phyloP scores from a whole-genome alignment of 2,797 vertebrate genomes.

The Buphagus erythrorhynchus region DNA sequence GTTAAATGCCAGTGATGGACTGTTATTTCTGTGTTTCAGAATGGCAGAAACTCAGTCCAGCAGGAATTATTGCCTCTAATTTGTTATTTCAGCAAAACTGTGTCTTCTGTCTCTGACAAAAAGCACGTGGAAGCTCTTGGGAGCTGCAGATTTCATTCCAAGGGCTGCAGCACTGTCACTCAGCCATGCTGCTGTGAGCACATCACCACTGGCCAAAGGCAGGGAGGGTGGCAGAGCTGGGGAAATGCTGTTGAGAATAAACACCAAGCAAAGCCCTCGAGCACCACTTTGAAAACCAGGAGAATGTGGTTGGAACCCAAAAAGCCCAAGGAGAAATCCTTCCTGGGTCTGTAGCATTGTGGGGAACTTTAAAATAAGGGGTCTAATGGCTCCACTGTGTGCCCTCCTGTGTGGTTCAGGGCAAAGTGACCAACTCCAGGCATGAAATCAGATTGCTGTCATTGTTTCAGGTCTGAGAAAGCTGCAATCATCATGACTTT shows the following conservation, averaged over 20 bases:
- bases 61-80: background rate
- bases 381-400: background rate
- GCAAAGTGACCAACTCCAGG: background rate
- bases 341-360: background rate
- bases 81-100: background rate
- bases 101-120: background rate
- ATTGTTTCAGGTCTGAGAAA: background rate
- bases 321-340: background rate
- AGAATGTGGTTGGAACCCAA: background rate
- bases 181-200: background rate
- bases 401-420: background rate
- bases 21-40: background rate
- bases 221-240: background rate
- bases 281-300: background rate
- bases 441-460: background rate
- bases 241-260: background rate
- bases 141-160: background rate
- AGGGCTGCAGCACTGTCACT: background rate
- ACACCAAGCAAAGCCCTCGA: background rate
- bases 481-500: background rate
- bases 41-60: background rate
- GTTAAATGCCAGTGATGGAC: background rate
- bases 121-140: background rate
- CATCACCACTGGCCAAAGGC: background rate
- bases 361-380: fast-evolving